A percentile compares a stretch with the other conserved stretches of the same genome.
Conservation (phyloP, 2,888 invertebrate genomes). For the Synergus gifuensis region DNA sequence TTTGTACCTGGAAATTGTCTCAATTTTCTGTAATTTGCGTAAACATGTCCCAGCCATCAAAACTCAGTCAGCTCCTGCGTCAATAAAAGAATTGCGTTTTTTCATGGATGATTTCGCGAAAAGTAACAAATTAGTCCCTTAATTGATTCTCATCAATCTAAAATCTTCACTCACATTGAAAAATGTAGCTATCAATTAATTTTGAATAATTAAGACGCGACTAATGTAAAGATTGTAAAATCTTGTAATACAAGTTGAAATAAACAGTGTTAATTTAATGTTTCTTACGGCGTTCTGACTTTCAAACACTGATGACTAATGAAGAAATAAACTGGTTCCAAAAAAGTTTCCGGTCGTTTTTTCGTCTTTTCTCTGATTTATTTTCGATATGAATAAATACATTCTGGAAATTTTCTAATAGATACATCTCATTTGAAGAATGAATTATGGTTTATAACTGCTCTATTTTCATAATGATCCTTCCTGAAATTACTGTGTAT, state of each 20-base stretch:
- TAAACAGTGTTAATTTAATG: not conserved
- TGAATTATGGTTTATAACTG: not conserved
- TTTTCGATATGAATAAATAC: not conserved
- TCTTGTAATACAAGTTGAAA: not conserved
- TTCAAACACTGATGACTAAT: too few species aligned
- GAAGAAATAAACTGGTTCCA: not conserved
- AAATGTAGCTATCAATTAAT: not conserved
- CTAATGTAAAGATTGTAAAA: not conserved
- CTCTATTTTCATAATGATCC: not conserved
- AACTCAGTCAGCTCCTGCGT: not conserved
- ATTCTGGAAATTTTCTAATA: not conserved
- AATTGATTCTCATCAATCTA: too few species aligned
- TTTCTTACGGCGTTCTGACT: not conserved
- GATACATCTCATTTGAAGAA: too few species aligned
- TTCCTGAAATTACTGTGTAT: not conserved
- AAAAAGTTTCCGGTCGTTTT: not conserved
- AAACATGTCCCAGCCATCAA: not conserved
- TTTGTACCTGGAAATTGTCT: not conserved
- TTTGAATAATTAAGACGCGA: not conserved
- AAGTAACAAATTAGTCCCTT: not conserved
- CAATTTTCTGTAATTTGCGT: slow-evolving; percentile 16
- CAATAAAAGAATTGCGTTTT: slow-evolving; percentile 8
- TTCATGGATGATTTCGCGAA: not conserved
- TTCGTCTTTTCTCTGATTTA: not conserved
- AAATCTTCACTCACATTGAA: not conserved